Base-by-base conservation (phyloP, 2,888 invertebrate genomes). In the Drosophila flavopinicola region DNA sequence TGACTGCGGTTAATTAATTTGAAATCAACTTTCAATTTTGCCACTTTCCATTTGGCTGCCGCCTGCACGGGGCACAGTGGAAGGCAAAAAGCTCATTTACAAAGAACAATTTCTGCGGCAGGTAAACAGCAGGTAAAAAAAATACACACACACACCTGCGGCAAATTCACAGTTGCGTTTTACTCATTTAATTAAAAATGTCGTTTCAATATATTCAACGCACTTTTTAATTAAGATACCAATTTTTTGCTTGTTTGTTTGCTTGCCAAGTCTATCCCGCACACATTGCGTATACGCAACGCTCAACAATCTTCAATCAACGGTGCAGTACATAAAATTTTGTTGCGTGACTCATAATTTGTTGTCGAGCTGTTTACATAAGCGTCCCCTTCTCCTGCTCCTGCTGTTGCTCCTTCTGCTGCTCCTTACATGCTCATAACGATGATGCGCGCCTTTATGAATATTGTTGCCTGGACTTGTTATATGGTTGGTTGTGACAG, bases 311-410 rank as follows among this genome's bases (percentile, higher is more conserved):
- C 75, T 73, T 70, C 66, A 66, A 75, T 70, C 75, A 75, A 70
- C 71, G 66, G 52, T 57, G 59, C 54, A 82, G 83, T 78, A 60
- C 76, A 85, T 80, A 68, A 82, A 82, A 82, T 76, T 54, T 65
- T 78, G 66, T 51, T 74, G 78, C 67, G 63, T 64, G 71, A 59
- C 76, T 71, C 83, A 74, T 78, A 85, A 71, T 76, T 71, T 80
- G 82, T 78, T 57, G 78, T 80, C 64, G 75, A 71, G 75, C 74
- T 85, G 78, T 85, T 80, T 78, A 82, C 85, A 75, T 17, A 38
- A 20, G n/a, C 10, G 1, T 5, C 5, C 32, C 1, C 17, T 1
- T 6, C 11, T 13, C 6, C 6, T 6, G 5, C 9, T 1, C 9
- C 29, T 6, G 11, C n/a, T n/a, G n/a, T n/a, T n/a, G n/a, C 10